Base-by-base conservation (phyloP, 2,888 invertebrate genomes). In the Pedicia rivosa region DNA sequence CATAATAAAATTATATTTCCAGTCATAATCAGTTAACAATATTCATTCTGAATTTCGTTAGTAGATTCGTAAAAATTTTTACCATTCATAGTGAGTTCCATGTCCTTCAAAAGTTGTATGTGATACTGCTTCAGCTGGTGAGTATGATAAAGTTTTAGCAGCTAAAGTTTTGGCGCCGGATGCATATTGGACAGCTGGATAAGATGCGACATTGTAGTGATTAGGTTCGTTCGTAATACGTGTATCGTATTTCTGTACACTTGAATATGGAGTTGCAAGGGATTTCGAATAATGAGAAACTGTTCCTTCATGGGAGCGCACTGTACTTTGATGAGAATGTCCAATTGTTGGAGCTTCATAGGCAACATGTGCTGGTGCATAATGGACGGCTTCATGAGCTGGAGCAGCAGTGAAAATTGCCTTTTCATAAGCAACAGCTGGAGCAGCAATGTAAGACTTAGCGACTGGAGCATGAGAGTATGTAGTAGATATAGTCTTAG, bases 71-170 rank as follows among this genome's bases (percentile, higher is more conserved):
- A 24, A 24, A 17, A 13, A 10, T 28, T 43, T 43, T 68, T 66
- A 72, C 68, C 70, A 71, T 52, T 64, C 67, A 56, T 72, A 72
- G 46, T 63, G 63, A 48, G 66, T 63, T 44, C 65, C 66, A 38
- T 67, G 59, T 43, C 70, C 70, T 44, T 56, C 63, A 64, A 70
- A 72, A 44, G 65, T 54, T 35, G 66, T 63, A 53, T 71, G 69
- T 41, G 71, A 65, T 38, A 68, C 68, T 35, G 65, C 68, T 45
- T 66, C 64, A 20, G 67, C 64, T 27, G 70, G 68, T 35, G 67
- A 65, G 58, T 71, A 71, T 19, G 64, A 54, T 34, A 67, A 55
- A 5, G 24, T 10, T 44, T 60, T 59, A 7, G 24, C 8, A 7
- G 24, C 24, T 42, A 61, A 51, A 43, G 62, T 51, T 2, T 58